A percentile compares a stretch with the other conserved stretches of the same genome.
phyloP scores from a whole-genome alignment of 2,797 vertebrate genomes.

The Acipenser oxyrinchus region DNA sequence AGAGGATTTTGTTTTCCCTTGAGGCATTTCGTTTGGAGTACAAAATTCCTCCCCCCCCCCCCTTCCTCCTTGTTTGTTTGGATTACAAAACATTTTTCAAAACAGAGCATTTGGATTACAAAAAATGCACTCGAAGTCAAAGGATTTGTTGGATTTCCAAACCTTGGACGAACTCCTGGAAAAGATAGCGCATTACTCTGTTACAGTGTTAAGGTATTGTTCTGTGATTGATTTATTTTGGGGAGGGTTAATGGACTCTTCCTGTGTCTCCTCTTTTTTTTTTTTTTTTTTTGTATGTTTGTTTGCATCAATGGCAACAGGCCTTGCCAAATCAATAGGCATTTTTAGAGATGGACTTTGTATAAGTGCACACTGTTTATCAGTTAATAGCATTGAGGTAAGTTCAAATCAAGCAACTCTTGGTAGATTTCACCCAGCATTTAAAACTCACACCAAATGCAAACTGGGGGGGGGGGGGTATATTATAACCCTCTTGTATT shows the following conservation, averaged over 20 bases:
- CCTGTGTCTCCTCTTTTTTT: background rate
- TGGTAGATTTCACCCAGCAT: too few relatives aligned
- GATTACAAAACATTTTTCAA: slow-evolving; percentile 4
- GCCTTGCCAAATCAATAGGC: too few relatives aligned
- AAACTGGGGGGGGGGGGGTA: too few relatives aligned
- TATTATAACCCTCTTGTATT: too few relatives aligned
- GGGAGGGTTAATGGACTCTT: background rate
- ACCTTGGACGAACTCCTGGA: slow-evolving; percentile 70
- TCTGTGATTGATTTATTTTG: slow-evolving; percentile 12
- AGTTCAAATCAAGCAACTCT: too few relatives aligned
- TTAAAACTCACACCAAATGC: too few relatives aligned
- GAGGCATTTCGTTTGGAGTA: too few relatives aligned
- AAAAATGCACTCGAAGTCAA: slow-evolving; percentile 67
- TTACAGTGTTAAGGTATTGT: slow-evolving; percentile 68
- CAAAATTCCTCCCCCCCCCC: background rate
- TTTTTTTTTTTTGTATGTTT: background rate
- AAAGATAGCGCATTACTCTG: slow-evolving; percentile 67
- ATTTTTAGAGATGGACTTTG: too few relatives aligned
- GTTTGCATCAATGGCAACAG: background rate
- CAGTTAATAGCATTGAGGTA: too few relatives aligned
- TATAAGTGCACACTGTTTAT: too few relatives aligned
- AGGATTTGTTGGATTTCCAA: slow-evolving; percentile 73
- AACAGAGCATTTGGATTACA: background rate
- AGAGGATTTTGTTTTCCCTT: slow-evolving; percentile 16
- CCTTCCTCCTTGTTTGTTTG: slow-evolving; percentile 4